Evolutionary conservation across 2,113 vertebrate genomes (phyloP).

Genomic region (Craseonycteris thonglongyai): DNA sequence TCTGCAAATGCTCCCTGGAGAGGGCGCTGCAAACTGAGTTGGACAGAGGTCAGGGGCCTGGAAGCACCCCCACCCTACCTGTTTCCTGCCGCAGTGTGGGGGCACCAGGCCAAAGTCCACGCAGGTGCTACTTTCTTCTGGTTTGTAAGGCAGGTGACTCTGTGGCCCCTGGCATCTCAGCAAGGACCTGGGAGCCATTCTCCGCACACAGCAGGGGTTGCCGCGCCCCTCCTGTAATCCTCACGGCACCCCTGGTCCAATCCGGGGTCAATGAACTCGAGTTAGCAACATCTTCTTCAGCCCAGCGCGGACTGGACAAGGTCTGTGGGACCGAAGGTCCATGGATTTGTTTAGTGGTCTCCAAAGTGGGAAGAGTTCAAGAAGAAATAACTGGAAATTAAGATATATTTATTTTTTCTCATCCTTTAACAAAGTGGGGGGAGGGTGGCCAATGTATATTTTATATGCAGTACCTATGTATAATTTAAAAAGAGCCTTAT

Average conservation of each 20-base stretch:
- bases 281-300: background rate
- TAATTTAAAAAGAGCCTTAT: background rate
- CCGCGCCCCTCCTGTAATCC: background rate
- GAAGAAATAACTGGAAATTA: constrained; percentile 3
- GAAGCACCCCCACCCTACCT: background rate
- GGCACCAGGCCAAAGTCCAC: background rate
- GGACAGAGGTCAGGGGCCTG: background rate
- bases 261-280: background rate
- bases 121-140: background rate
- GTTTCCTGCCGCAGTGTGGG: background rate
- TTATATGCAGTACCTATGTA: background rate
- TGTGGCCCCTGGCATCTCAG: rapidly evolving
- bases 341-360: background rate
- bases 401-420: background rate
- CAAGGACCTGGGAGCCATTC: background rate
- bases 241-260: background rate
- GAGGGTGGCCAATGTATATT: background rate
- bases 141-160: background rate
- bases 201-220: background rate
- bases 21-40: background rate
- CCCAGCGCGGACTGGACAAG: background rate
- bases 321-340: background rate
- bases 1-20: background rate
- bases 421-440: background rate
- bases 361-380: background rate